phyloP scores from a whole-genome alignment of 2,797 vertebrate genomes.

The Melopsittacus undulatus region DNA sequence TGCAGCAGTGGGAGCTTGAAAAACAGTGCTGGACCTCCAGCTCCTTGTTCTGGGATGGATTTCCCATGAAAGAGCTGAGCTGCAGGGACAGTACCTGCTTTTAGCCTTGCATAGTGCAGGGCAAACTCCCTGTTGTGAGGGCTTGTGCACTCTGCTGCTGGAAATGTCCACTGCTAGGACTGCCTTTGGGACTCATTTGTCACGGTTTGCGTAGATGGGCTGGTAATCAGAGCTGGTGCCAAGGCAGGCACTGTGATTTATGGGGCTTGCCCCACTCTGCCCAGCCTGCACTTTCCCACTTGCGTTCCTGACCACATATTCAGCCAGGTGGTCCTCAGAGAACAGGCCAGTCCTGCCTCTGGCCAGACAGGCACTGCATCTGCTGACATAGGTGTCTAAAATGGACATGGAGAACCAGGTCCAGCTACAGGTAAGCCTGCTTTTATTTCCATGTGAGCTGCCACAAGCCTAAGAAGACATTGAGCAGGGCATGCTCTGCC shows the following conservation, averaged over 20 bases:
- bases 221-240: not conserved
- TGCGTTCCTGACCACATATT: not conserved
- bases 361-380: not conserved
- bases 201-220: not conserved
- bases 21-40: accelerated
- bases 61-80: not conserved
- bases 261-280: not conserved
- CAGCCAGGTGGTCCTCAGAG: accelerated
- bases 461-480: not conserved
- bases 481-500: not conserved
- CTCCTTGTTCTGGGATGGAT: not conserved
- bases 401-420: not conserved
- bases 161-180: not conserved
- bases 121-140: not conserved
- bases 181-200: not conserved
- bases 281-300: not conserved
- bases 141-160: not conserved
- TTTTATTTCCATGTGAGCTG: not conserved
- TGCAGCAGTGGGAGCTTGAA: not conserved
- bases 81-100: not conserved
- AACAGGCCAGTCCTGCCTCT: not conserved
- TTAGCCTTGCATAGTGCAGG: not conserved
- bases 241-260: not conserved
- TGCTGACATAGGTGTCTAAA: not conserved
- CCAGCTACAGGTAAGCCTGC: not conserved